A percentile compares a stretch with the other conserved stretches of the same genome.
phyloP scores from a whole-genome alignment of 2,113 vertebrate genomes.

The Nothoprocta perdicaria region DNA sequence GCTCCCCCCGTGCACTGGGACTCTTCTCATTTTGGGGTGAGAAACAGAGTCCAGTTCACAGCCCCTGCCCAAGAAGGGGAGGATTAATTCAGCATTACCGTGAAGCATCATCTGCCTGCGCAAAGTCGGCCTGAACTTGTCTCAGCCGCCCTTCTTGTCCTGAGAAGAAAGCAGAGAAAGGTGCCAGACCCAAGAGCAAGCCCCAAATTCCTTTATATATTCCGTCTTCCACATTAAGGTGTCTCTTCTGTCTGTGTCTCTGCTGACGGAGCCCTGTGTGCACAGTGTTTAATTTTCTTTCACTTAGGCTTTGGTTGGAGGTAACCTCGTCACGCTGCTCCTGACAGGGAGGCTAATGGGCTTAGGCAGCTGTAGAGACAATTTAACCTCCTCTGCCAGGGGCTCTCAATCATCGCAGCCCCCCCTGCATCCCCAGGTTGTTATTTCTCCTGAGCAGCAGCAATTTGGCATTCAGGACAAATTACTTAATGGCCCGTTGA shows the following conservation, averaged over 20 bases:
- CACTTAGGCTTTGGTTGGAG: neutral
- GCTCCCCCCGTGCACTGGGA: neutral
- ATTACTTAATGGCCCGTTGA: neutral
- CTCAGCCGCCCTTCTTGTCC: rapidly evolving
- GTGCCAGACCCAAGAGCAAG: neutral
- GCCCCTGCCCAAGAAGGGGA: neutral
- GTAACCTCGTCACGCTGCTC: rapidly evolving
- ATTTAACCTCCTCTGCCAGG: rapidly evolving
- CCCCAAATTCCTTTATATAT: rapidly evolving
- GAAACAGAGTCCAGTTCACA: rapidly evolving
- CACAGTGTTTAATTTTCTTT: rapidly evolving
- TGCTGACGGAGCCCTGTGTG: neutral
- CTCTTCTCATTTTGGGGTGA: neutral
- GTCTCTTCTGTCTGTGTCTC: neutral
- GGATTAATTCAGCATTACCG: neutral
- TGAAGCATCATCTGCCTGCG: neutral
- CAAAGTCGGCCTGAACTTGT: neutral
- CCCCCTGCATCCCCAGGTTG: neutral
- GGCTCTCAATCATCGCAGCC: neutral
- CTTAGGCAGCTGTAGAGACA: neutral
- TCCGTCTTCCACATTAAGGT: rapidly evolving
- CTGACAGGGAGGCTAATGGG: neutral
- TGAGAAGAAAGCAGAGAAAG: neutral
- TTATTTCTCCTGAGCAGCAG: neutral
- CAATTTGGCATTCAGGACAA: neutral